These are phyloP conservation scores for Zophobas atratus DNA, from an alignment of 1,140 invertebrate species.

Conservation along the genomic window DNA sequence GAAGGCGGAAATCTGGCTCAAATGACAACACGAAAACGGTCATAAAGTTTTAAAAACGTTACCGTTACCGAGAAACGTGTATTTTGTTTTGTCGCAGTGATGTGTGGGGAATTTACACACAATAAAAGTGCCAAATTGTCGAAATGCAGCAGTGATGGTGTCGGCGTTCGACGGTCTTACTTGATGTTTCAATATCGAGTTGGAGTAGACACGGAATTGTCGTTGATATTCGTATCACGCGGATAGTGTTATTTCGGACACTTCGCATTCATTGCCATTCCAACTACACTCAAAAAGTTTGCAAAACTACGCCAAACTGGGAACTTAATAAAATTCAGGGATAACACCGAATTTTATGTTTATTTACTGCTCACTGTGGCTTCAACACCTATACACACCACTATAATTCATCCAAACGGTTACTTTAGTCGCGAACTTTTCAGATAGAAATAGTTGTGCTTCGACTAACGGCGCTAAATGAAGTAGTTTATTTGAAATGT, in stretches of 20 bases:
- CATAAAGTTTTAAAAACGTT: slow-evolving; percentile 41
- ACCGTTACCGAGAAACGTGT: slow-evolving; percentile 29
- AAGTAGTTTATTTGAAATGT: too few relatives aligned
- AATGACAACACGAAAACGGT: slow-evolving; percentile 40
- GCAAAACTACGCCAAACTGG: slow-evolving; percentile 48
- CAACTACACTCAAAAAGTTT: slow-evolving; percentile 52
- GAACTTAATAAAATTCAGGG: slow-evolving; percentile 53
- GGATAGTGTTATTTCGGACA: slow-evolving; percentile 54
- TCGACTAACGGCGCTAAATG: too few relatives aligned
- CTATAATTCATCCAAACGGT: too few relatives aligned
- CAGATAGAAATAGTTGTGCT: too few relatives aligned
- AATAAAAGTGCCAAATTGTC: slow-evolving; percentile 26
- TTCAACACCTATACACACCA: too few relatives aligned
- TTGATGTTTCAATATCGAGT: slow-evolving; percentile 54
- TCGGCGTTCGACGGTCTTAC: slow-evolving; percentile 35
- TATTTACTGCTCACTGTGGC: slow-evolving; percentile 34
- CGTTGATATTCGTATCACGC: slow-evolving; percentile 55
- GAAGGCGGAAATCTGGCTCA: slow-evolving; percentile 39
- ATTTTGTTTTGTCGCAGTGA: slow-evolving; percentile 37
- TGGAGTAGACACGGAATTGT: slow-evolving; percentile 45
- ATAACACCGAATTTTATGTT: slow-evolving; percentile 50
- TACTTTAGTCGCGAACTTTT: too few relatives aligned
- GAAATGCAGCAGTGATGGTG: slow-evolving; percentile 38
- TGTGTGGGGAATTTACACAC: slow-evolving; percentile 34
- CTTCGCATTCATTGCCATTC: slow-evolving; percentile 52